Evolutionary conservation across 2,113 vertebrate genomes (phyloP).

Genomic region (Pica pica): DNA sequence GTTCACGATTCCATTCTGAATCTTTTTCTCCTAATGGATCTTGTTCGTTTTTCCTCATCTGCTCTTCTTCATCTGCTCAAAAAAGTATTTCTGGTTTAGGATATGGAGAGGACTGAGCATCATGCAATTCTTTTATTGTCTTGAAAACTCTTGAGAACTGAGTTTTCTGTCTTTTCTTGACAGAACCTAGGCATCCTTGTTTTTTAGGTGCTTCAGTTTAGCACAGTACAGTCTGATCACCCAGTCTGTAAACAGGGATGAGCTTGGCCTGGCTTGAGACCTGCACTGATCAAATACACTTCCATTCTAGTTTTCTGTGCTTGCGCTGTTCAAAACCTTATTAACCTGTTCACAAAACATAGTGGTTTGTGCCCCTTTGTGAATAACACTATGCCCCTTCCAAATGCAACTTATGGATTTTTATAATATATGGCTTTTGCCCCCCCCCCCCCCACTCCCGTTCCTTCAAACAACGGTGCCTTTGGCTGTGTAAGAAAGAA

Average conservation of each 20-base stretch:
- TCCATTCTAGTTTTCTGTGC: not conserved
- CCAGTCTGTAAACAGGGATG: not conserved
- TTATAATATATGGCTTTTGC: not conserved
- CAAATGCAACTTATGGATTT: not conserved
- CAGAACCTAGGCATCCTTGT: not conserved
- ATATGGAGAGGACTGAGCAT: not conserved
- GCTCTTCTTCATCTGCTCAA: not conserved
- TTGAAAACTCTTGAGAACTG: not conserved
- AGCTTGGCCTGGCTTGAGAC: not conserved
- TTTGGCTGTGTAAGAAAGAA: not conserved
- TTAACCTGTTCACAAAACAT: not conserved
- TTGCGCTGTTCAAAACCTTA: not conserved
- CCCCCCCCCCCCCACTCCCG: accelerated
- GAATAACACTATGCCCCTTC: not conserved
- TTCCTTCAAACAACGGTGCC: not conserved
- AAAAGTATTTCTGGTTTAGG: not conserved
- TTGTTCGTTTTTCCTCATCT: not conserved
- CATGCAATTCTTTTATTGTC: not conserved
- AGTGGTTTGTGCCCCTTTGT: not conserved
- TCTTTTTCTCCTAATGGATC: not conserved
- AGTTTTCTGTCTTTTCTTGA: not conserved
- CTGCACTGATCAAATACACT: not conserved
- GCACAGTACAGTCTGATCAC: not conserved
- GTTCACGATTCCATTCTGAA: not conserved
- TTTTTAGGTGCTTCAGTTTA: not conserved